These are phyloP conservation scores for Murina feae DNA, from an alignment of 2,113 vertebrate genomes.

Conservation along the genomic window DNA sequence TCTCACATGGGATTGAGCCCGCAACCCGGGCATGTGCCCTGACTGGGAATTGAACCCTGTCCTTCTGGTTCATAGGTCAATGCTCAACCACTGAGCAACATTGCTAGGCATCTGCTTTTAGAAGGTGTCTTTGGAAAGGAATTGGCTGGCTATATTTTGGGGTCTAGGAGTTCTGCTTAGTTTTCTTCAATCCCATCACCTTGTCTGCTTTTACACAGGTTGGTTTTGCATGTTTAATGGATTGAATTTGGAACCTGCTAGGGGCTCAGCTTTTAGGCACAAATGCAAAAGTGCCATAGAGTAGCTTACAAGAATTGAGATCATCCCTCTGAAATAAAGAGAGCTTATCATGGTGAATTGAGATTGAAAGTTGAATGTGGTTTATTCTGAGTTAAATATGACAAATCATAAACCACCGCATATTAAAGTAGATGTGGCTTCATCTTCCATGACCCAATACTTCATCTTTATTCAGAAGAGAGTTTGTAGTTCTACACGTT, in stretches of 20 bases:
- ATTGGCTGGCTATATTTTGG: too few species aligned
- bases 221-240: background rate
- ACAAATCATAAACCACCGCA: background rate
- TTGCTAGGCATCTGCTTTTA: background rate
- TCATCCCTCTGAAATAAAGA: slow-evolving; percentile 13
- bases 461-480: slow-evolving; percentile 12
- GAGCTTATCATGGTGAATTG: background rate
- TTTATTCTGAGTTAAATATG: slow-evolving; percentile 22
- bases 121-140: background rate
- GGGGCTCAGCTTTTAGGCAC: background rate
- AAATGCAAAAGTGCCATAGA: background rate
- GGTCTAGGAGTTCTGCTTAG: background rate
- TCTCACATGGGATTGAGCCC: too few species aligned
- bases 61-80: too few species aligned
- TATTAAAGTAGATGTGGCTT: background rate
- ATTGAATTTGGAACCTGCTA: background rate
- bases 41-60: too few species aligned
- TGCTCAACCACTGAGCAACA: too few species aligned
- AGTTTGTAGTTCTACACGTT: background rate
- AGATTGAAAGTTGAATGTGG: background rate
- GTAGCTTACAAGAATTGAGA: background rate
- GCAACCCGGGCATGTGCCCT: too few species aligned
- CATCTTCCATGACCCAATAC: background rate
- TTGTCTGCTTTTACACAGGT: background rate
- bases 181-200: background rate